Percentiles rank a stretch among this genome's conserved stretches.
Evolutionary conservation across 2,888 invertebrate species (phyloP).

Genomic region (Dynastes grantii): DNA sequence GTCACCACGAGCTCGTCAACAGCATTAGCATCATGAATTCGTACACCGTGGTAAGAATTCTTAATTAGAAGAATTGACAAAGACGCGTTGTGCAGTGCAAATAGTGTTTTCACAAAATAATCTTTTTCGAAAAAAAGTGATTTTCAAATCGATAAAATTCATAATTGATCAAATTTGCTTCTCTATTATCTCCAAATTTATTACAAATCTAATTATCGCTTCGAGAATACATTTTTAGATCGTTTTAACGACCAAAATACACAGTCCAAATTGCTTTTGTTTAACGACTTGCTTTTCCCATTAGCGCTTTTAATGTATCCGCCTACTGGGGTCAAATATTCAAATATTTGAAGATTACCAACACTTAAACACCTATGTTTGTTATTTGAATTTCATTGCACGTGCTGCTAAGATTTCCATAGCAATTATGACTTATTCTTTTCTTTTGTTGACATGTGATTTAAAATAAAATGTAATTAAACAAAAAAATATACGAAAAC

Average conservation of each 20-base stretch:
- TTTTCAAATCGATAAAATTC: no score
- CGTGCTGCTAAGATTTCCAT: no score
- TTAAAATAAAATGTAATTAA: no score
- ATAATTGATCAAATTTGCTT: neutral
- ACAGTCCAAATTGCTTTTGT: slow-evolving; percentile 11
- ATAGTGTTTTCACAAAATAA: no score
- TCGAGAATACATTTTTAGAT: neutral
- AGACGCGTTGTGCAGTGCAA: neutral
- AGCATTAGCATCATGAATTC: slow-evolving; percentile 71
- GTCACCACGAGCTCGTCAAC: slow-evolving; percentile 69
- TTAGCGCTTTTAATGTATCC: slow-evolving; percentile 22
- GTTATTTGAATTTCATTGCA: no score
- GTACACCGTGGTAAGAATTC: slow-evolving; percentile 70
- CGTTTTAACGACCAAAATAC: neutral
- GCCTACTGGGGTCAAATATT: slow-evolving; percentile 12
- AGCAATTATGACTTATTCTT: no score
- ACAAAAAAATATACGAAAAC: no score
- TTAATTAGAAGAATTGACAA: neutral
- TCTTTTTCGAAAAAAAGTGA: neutral
- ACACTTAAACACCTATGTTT: neutral
- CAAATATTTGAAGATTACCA: slow-evolving; percentile 20
- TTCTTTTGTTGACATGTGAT: no score
- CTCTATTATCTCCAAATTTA: neutral
- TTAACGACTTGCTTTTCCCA: neutral
- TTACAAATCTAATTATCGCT: neutral